Base-by-base conservation (phyloP, 2,888 invertebrate species). In the Petrolisthes cinctipes region DNA sequence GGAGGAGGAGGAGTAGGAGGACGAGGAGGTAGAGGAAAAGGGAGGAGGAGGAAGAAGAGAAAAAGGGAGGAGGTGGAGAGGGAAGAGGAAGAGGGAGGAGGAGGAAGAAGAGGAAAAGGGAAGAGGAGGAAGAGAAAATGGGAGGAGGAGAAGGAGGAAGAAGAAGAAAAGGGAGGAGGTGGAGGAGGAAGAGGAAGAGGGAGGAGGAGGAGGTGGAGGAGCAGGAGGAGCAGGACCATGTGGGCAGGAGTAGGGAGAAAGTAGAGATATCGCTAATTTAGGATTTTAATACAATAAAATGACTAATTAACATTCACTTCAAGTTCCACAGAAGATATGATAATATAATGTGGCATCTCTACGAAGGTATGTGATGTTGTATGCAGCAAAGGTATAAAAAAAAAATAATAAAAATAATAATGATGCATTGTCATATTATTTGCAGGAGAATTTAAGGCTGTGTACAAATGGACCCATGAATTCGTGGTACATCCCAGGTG, bases 161-260 rank as follows among this genome's bases (percentile, higher is more conserved):
- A 61, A 61, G 1, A 17, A 17, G 17, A 61, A 61, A 61, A 3
- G 17, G 61, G 1, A 3, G 61, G 3, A 61, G 61, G 11, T 2
- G 73, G 73, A n/a, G 73, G 73, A 73, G 23, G 73, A 20, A 20
- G n/a, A 73, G 7, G 73, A 73, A 20, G 73, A 73, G 73, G 73
- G 4, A 7, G 20, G 73, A n/a, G 23, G 73, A 20, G 73, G 7
- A 73, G 73, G 7, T 11, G 73, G 73, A n/a, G 23, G 73, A 73
- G 5, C 1, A 1, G 23, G 73, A 20, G 7, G 73, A 20, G 17
- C 73, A 11, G 73, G n/a, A 73, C 7, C 11, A 11, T 73, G 20
- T 20, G 23, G n/a, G 7, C 73, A 7, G 23, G 17, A 11, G 61
- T 9, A 17, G 17, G 61, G 2, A 61, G 17, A 61, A 11, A 17